phyloP scores from a whole-genome alignment of 53 echinoderm and acorn worm genomes.

The Paracentrotus lividus region DNA sequence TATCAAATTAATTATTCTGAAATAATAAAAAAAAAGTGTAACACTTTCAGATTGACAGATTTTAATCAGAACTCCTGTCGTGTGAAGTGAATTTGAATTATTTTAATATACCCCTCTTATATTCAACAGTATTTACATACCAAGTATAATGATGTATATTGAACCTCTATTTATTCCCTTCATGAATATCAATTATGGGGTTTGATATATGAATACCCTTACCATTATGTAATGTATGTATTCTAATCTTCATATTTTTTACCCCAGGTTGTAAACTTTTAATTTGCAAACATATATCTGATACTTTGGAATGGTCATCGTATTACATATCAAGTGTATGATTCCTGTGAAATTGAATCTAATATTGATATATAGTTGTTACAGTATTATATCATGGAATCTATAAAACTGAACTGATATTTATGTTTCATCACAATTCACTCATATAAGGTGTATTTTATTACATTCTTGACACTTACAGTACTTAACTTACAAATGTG shows the following conservation, averaged over 20 bases:
- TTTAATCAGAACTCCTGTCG: background rate
- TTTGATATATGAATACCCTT: conserved; percentile 11
- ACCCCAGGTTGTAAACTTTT: background rate
- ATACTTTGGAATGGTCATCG: background rate
- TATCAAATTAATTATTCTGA: background rate
- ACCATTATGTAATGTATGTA: background rate
- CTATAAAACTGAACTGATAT: background rate
- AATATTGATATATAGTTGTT: background rate
- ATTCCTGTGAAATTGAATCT: background rate
- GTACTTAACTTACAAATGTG: too few species aligned
- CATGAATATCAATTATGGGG: background rate
- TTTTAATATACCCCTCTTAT: background rate
- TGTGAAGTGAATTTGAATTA: background rate
- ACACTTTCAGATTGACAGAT: background rate
- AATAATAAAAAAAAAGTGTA: background rate
- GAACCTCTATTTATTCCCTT: background rate
- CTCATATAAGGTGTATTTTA: background rate
- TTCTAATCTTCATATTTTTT: background rate
- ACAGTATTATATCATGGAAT: background rate
- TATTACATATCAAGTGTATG: background rate
- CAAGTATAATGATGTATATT: background rate
- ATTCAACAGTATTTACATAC: background rate
- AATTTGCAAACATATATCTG: background rate
- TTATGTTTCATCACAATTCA: too few species aligned
- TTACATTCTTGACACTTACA: background rate